A percentile compares a stretch with the other conserved stretches of the same genome.
Conservation (phyloP, 2,113 vertebrate genomes). For the Brachypteracias leptosomus region DNA sequence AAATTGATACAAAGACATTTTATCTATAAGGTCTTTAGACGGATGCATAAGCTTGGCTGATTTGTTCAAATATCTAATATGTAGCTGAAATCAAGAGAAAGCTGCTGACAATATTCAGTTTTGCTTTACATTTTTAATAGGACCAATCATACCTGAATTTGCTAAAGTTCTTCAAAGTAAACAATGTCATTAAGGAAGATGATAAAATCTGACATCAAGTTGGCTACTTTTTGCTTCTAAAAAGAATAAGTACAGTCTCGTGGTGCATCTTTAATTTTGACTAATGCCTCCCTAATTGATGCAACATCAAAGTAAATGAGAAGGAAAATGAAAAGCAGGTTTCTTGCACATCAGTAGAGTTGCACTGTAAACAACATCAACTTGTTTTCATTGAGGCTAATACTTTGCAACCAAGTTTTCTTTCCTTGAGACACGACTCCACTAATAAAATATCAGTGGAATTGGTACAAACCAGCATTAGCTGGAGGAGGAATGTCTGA, state of each 20-base stretch:
- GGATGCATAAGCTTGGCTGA: background rate
- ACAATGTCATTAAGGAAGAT: background rate
- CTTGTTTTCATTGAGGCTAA: background rate
- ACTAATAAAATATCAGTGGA: background rate
- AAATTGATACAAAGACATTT: background rate
- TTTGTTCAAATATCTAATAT: background rate
- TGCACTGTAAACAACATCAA: background rate
- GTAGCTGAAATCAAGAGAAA: background rate
- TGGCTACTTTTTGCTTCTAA: background rate
- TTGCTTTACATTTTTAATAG: background rate
- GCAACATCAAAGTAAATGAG: background rate
- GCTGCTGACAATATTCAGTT: background rate
- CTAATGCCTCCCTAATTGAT: background rate
- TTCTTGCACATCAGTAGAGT: background rate
- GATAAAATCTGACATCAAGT: background rate
- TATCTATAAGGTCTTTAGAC: background rate
- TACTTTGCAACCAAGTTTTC: background rate
- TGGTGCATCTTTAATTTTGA: background rate
- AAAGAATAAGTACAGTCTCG: background rate
- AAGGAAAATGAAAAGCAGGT: slow-evolving; percentile 1
- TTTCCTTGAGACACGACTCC: background rate
- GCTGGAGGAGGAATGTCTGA: background rate
- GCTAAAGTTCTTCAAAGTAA: background rate
- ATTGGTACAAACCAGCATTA: background rate
- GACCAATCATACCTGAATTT: background rate